A percentile compares a stretch with the other conserved stretches of the same genome.
phyloP scores from a whole-genome alignment of 2,888 invertebrate genomes.

The Dryobota labecula region DNA sequence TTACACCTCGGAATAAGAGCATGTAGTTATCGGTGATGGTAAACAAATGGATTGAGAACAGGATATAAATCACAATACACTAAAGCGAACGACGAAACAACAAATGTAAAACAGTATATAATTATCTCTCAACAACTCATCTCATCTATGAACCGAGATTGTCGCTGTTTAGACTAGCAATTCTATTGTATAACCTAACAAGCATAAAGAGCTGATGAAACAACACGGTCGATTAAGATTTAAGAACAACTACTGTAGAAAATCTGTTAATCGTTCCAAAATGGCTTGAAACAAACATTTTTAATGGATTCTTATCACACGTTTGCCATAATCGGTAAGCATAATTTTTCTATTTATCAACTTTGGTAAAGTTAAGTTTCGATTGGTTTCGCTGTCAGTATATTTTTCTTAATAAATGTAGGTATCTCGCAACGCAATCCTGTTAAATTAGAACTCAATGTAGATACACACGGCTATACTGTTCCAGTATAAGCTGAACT shows the following conservation, averaged over 20 bases:
- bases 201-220: constrained; percentile 48
- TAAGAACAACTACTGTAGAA: constrained; percentile 45
- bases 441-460: background rate
- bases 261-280: constrained; percentile 46
- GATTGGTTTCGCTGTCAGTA: constrained; percentile 12
- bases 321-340: constrained; percentile 35
- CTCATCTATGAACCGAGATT: constrained; percentile 10
- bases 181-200: constrained; percentile 44
- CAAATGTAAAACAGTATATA: background rate
- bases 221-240: constrained; percentile 40
- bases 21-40: constrained; percentile 32
- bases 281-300: constrained; percentile 47
- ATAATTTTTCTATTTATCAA: constrained; percentile 27
- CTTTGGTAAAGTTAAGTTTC: background rate
- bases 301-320: constrained; percentile 59
- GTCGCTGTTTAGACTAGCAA: constrained; percentile 16
- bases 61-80: background rate
- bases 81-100: background rate
- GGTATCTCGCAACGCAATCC: background rate
- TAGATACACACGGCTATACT: too few species aligned
- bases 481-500: too few species aligned
- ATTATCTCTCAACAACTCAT: constrained; percentile 2
- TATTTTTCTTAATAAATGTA: background rate
- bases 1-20: constrained; percentile 10
- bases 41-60: constrained; percentile 37